A percentile compares a stretch with the other conserved stretches of the same genome.
Evolutionary conservation across 2,797 vertebrate species (phyloP).

Genomic region (Enteromius treurensis): DNA sequence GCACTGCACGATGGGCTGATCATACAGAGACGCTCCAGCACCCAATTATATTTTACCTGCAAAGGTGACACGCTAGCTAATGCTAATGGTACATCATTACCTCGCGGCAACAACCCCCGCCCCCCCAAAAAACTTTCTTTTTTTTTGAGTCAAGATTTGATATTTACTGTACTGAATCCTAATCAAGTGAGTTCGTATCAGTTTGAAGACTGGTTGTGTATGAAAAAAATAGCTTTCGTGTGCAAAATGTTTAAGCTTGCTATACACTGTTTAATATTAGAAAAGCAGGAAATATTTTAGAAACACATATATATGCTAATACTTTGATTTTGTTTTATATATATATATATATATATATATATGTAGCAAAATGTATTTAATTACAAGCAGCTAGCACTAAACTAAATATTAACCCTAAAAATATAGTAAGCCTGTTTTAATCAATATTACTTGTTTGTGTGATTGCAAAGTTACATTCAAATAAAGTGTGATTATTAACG

Average conservation of each 20-base stretch:
- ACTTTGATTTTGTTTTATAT: background rate
- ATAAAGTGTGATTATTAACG: background rate
- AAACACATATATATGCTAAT: background rate
- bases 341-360: background rate
- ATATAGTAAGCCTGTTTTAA: background rate
- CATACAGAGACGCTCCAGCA: slow-evolving; percentile 73
- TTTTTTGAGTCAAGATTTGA: slow-evolving; percentile 39
- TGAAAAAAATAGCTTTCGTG: slow-evolving; percentile 12
- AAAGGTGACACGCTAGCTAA: slow-evolving; percentile 67
- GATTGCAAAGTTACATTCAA: background rate
- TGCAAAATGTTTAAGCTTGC: slow-evolving; percentile 4
- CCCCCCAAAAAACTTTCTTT: background rate
- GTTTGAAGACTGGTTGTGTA: slow-evolving; percentile 15
- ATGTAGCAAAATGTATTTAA: background rate
- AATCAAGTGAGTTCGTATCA: slow-evolving; percentile 37
- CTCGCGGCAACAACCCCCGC: background rate
- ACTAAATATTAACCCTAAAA: background rate
- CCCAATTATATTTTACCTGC: slow-evolving; percentile 72
- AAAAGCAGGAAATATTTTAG: background rate
- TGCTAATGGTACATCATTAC: slow-evolving; percentile 58
- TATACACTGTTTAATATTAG: slow-evolving; percentile 14
- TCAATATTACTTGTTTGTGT: background rate
- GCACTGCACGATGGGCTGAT: slow-evolving; percentile 68
- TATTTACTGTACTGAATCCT: slow-evolving; percentile 37
- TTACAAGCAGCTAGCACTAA: background rate